Percentiles rank a stretch among this genome's conserved stretches.
Conservation (phyloP, 2,113 vertebrate genomes). For the Probosciger aterrimus region DNA sequence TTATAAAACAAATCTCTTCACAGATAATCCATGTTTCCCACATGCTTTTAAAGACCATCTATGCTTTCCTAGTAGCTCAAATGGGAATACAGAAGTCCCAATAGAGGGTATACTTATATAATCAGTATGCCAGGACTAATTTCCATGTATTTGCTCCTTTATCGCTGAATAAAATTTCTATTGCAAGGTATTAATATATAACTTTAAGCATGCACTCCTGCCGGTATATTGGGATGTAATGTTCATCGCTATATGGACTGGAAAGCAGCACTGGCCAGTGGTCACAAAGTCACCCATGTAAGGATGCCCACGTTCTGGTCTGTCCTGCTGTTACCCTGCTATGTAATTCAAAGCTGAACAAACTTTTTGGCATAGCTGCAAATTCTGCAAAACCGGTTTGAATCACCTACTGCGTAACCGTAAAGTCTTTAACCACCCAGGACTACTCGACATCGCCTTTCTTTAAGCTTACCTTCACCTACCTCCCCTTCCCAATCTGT, state of each 20-base stretch:
- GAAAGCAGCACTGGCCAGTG: neutral
- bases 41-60: neutral
- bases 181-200: neutral
- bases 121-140: neutral
- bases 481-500: neutral
- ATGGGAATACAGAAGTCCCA: neutral
- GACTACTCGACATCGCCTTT: neutral
- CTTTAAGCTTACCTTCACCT: neutral
- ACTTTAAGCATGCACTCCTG: rapidly evolving
- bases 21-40: neutral
- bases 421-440: neutral
- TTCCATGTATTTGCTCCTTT: too few species aligned
- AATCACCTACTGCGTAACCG: neutral
- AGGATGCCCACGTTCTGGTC: rapidly evolving
- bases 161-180: neutral
- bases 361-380: neutral
- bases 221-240: neutral
- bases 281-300: too few species aligned
- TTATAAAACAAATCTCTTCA: neutral
- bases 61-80: neutral
- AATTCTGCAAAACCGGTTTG: neutral
- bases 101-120: neutral
- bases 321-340: neutral
- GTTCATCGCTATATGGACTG: neutral
- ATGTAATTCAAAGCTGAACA: neutral